Percentiles rank a stretch among this genome's conserved stretches.
These are phyloP conservation scores for Nemopilema nomurai DNA, from an alignment of 30 jellyfish, hydroid and myxozoan species.

Conservation along the genomic window DNA sequence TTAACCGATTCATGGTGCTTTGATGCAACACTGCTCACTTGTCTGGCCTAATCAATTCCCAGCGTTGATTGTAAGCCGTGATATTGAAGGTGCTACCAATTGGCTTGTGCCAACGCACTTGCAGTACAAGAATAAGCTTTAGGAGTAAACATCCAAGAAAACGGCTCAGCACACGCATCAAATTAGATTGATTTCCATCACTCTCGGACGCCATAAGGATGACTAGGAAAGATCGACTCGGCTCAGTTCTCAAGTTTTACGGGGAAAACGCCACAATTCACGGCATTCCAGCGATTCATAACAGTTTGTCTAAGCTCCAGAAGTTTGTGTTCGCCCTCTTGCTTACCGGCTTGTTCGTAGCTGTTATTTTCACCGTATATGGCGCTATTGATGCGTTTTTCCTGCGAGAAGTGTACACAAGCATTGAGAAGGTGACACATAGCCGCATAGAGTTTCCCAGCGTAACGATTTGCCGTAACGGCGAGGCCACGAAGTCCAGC, in stretches of 20 bases:
- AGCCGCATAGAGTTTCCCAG: constrained; percentile 44
- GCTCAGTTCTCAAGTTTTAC: constrained; percentile 1
- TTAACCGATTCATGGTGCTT: too few relatives aligned
- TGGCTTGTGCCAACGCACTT: too few relatives aligned
- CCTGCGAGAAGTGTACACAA: constrained; percentile 22
- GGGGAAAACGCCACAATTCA: constrained; percentile 49
- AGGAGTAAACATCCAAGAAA: too few relatives aligned
- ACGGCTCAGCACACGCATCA: too few relatives aligned
- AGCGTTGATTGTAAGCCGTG: too few relatives aligned
- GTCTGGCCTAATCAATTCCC: too few relatives aligned
- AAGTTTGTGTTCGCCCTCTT: constrained; percentile 2
- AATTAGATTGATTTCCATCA: too few relatives aligned
- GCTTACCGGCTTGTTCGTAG: neutral
- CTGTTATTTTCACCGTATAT: neutral
- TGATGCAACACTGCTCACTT: too few relatives aligned
- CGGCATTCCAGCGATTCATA: constrained; percentile 38
- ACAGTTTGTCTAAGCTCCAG: neutral
- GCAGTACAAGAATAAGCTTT: too few relatives aligned
- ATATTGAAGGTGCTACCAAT: too few relatives aligned
- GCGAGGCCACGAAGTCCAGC: constrained; percentile 6
- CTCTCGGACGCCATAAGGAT: neutral
- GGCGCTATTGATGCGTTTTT: constrained; percentile 11
- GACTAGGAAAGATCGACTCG: constrained; percentile 2
- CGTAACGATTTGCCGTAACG: constrained; percentile 57
- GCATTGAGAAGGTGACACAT: neutral